phyloP scores from a whole-genome alignment of 1,140 invertebrate genomes.

The Drosophila prosaltans region DNA sequence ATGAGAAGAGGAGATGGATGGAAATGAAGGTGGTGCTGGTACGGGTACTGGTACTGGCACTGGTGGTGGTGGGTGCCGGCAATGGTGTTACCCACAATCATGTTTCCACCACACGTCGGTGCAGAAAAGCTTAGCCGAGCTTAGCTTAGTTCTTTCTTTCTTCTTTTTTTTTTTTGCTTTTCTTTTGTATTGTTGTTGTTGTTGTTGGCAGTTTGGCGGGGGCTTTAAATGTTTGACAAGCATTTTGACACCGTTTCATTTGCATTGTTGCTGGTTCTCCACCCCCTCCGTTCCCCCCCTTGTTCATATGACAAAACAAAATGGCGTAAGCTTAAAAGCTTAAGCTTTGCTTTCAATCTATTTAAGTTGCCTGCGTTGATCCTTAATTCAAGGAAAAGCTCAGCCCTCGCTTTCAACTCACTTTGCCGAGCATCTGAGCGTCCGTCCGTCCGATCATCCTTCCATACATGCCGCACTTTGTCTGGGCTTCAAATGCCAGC shows the following conservation, averaged over 20 bases:
- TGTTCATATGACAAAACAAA: constrained; percentile 2
- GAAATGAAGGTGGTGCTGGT: background rate
- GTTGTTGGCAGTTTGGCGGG: constrained; percentile 35
- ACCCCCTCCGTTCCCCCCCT: background rate
- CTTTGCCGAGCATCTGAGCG: background rate
- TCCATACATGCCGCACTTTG: constrained; percentile 13
- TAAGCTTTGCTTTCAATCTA: background rate
- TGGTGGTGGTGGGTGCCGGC: background rate
- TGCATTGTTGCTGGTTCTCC: constrained; percentile 10
- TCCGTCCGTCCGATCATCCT: background rate
- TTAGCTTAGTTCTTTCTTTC: constrained; percentile 53
- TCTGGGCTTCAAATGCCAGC: constrained; percentile 6
- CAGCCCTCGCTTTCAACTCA: background rate
- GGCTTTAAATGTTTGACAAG: constrained; percentile 59
- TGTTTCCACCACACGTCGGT: background rate
- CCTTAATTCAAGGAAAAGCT: constrained; percentile 1
- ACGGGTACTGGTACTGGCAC: too few species aligned
- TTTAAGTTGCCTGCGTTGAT: constrained; percentile 5
- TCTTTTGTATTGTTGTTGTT: constrained; percentile 2
- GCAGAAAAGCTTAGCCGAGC: constrained; percentile 50
- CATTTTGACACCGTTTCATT: constrained; percentile 69
- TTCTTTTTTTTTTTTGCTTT: too few species aligned
- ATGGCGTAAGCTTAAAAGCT: constrained; percentile 10
- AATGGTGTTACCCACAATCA: constrained; percentile 25
- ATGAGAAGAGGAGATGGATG: background rate